Conservation (phyloP, 2,797 vertebrate genomes). For the Alca torda region DNA sequence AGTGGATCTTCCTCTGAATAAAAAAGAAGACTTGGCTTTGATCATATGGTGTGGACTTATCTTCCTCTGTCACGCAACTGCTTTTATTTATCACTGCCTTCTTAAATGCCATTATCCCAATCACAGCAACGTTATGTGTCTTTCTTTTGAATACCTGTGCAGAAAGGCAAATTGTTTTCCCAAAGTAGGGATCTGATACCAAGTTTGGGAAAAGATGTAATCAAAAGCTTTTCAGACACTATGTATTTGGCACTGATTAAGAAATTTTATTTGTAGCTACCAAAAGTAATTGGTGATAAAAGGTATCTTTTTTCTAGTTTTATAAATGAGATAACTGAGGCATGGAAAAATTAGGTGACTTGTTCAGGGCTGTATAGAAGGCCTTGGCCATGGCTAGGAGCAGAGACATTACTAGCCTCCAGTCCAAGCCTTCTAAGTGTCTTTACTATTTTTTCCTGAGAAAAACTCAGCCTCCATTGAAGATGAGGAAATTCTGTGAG, state of each 20-base stretch:
- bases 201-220: not conserved
- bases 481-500: not conserved
- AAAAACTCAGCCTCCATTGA: not conserved
- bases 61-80: not conserved
- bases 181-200: not conserved
- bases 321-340: not conserved
- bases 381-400: not conserved
- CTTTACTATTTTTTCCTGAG: not conserved
- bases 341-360: not conserved
- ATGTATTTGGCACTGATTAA: not conserved
- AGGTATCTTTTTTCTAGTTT: not conserved
- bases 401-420: not conserved
- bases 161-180: not conserved
- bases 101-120: not conserved
- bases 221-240: not conserved
- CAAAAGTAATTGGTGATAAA: not conserved
- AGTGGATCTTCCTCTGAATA: not conserved
- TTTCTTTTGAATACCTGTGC: not conserved
- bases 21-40: not conserved
- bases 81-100: not conserved
- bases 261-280: not conserved
- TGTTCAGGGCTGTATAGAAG: not conserved
- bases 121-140: not conserved
- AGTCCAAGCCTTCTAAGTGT: not conserved
- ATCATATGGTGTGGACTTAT: not conserved